These are phyloP conservation scores for Chelidonichthys spinosus DNA, from an alignment of 2,797 vertebrate genomes.

Conservation along the genomic window DNA sequence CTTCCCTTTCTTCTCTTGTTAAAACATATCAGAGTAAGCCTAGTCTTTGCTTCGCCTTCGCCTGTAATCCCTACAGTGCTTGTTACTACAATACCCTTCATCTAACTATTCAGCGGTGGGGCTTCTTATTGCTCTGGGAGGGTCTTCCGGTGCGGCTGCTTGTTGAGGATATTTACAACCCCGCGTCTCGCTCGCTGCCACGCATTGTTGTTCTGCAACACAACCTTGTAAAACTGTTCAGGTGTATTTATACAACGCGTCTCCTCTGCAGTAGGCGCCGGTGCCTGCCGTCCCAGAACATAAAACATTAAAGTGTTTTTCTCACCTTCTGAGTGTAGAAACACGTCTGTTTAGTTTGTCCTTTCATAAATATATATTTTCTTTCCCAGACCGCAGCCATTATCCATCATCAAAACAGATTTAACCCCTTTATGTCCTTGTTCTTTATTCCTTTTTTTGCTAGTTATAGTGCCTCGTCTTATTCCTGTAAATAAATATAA, in stretches of 20 bases:
- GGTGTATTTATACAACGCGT: constrained; percentile 65
- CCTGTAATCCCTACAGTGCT: constrained; percentile 67
- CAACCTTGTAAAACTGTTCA: constrained; percentile 72
- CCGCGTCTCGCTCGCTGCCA: constrained; percentile 20
- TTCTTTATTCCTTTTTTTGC: constrained; percentile 44
- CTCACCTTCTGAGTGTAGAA: constrained; percentile 58
- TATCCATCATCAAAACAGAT: constrained; percentile 44
- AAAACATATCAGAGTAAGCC: constrained; percentile 58
- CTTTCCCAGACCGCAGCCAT: constrained; percentile 30
- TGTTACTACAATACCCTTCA: constrained; percentile 67
- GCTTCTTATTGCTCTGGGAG: constrained; percentile 64
- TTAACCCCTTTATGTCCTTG: constrained; percentile 30
- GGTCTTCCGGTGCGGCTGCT: constrained; percentile 42
- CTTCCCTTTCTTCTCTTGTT: constrained; percentile 42
- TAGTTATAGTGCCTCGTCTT: constrained; percentile 27
- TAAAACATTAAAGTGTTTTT: constrained; percentile 73
- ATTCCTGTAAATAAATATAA: constrained; percentile 36
- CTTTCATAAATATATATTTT: constrained; percentile 39
- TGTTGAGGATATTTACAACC: constrained; percentile 69
- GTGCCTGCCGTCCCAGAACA: constrained; percentile 54
- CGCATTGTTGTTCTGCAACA: constrained; percentile 54
- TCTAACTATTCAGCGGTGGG: constrained; percentile 60
- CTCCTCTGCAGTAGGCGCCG: constrained; percentile 45
- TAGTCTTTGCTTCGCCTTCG: constrained; percentile 49
- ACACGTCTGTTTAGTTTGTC: constrained; percentile 28